Evolutionary conservation across 2,888 invertebrate species (phyloP).

Genomic region (Amphipyra tragopoginis): DNA sequence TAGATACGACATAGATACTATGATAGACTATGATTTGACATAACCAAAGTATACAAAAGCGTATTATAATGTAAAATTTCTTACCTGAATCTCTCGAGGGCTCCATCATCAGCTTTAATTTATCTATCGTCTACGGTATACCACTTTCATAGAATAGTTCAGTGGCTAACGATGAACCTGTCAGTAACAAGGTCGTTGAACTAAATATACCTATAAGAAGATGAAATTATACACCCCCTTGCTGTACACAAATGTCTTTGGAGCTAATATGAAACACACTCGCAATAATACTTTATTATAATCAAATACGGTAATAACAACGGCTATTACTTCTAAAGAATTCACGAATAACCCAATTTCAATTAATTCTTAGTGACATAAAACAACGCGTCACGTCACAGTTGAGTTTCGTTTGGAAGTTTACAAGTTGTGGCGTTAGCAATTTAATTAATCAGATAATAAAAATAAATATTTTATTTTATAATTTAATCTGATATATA

Average conservation of each 20-base stretch:
- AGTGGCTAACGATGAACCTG: conserved; percentile 88
- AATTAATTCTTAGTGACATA: conserved; percentile 74
- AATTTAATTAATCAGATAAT: background rate
- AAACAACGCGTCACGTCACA: conserved; percentile 83
- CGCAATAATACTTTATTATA: conserved; percentile 42
- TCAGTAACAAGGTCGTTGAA: conserved; percentile 90
- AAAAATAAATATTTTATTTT: too few relatives aligned
- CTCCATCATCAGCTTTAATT: conserved; percentile 82
- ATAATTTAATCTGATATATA: too few relatives aligned
- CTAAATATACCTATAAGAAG: conserved; percentile 86
- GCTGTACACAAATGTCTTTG: conserved; percentile 64
- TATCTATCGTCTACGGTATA: conserved; percentile 75
- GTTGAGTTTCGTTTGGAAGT: conserved; percentile 65
- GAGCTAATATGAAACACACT: conserved; percentile 65
- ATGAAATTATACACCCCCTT: conserved; percentile 76
- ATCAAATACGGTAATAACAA: conserved; percentile 39
- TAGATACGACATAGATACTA: conserved; percentile 1
- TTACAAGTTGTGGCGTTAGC: background rate
- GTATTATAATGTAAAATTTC: conserved; percentile 52
- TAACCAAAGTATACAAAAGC: conserved; percentile 8
- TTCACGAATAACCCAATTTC: conserved; percentile 65
- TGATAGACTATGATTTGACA: conserved; percentile 26
- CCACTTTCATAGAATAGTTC: conserved; percentile 87
- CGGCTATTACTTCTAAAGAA: conserved; percentile 45
- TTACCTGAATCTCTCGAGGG: conserved; percentile 88